phyloP scores from a whole-genome alignment of 2,888 invertebrate genomes.

The Stenoptilia bipunctidactyla region DNA sequence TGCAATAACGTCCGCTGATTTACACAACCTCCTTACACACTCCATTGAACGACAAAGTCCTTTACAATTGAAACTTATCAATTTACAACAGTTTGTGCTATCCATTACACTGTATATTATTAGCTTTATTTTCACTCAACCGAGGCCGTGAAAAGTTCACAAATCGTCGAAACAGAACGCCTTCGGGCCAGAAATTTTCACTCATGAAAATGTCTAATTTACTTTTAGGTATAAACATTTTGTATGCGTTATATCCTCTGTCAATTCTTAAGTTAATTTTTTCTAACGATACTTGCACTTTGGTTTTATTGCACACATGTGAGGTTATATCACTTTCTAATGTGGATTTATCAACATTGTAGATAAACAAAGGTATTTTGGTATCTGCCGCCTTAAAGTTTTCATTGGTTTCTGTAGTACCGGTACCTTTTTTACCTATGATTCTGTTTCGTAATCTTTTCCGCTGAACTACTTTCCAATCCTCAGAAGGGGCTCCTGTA shows the following conservation, averaged over 20 bases:
- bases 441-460: constrained; percentile 11
- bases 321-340: constrained; percentile 10
- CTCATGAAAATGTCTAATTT: constrained; percentile 12
- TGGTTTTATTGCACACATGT: constrained; percentile 12
- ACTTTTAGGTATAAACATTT: constrained; percentile 14
- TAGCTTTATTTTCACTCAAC: no score
- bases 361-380: constrained; percentile 14
- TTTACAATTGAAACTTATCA: constrained; percentile 2
- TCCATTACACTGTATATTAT: no score
- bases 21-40: background rate
- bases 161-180: constrained; percentile 16
- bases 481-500: background rate
- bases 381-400: constrained; percentile 17
- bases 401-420: background rate
- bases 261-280: constrained; percentile 11
- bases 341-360: constrained; percentile 13
- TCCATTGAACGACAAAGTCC: background rate
- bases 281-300: constrained; percentile 9
- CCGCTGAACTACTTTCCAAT: constrained; percentile 10
- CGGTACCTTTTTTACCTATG: constrained; percentile 7
- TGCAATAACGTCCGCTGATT: background rate
- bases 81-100: background rate
- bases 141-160: constrained; percentile 4
- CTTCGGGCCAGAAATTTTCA: constrained; percentile 17
- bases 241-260: constrained; percentile 13